Conservation (phyloP, 23 tunicate species). For the Halocynthia aurantium region DNA sequence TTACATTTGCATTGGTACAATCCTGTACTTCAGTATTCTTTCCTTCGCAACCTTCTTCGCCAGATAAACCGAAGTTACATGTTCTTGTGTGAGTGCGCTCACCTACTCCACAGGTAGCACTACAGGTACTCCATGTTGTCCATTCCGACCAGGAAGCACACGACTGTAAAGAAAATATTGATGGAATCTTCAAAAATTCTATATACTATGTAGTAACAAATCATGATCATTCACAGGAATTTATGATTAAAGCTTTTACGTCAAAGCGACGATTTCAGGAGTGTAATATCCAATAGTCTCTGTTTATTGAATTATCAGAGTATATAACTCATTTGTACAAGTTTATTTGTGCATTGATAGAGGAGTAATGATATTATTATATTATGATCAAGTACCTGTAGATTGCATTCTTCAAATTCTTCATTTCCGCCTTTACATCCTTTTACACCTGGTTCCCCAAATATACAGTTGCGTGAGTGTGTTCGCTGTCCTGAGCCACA, state of each 20-base stretch:
- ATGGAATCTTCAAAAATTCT: too few species aligned
- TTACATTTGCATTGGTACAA: conserved; percentile 8
- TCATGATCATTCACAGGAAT: too few species aligned
- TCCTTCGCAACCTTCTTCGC: conserved; percentile 30
- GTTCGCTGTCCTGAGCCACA: conserved; percentile 73
- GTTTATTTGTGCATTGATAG: too few species aligned
- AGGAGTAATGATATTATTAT: too few species aligned
- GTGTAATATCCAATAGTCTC: too few species aligned
- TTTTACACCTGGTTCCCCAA: not conserved
- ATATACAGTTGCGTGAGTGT: conserved; percentile 33
- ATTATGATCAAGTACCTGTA: conserved; percentile 1
- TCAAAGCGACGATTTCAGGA: too few species aligned
- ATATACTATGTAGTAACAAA: too few species aligned
- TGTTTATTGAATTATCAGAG: too few species aligned
- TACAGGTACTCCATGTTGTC: conserved; percentile 36
- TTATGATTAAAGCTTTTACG: too few species aligned
- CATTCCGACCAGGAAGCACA: conserved; percentile 33
- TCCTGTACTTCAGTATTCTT: not conserved
- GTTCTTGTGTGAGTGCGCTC: conserved; percentile 16
- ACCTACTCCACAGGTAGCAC: conserved; percentile 38
- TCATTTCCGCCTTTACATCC: conserved; percentile 29
- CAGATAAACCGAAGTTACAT: conserved; percentile 17
- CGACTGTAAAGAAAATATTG: not conserved
- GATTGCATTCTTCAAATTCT: conserved; percentile 9
- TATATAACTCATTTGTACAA: too few species aligned